Conservation (phyloP, 2,797 vertebrate species). For the Enteromius thamalakanensis region DNA sequence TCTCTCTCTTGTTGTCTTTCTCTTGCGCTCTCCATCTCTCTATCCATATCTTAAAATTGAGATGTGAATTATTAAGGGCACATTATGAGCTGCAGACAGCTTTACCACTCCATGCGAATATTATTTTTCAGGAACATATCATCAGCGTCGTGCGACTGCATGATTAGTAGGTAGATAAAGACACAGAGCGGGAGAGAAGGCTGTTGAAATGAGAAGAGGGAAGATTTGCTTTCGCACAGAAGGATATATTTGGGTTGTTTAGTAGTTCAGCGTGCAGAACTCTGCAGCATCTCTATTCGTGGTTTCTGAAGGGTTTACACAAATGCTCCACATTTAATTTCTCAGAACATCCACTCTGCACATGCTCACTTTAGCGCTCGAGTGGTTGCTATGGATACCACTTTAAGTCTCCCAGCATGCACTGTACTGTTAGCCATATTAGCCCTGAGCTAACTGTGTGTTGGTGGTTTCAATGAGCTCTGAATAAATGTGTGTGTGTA, state of each 20-base stretch:
- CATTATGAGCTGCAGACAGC: conserved; percentile 54
- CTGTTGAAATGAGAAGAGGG: not conserved
- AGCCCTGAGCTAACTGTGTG: conserved; percentile 48
- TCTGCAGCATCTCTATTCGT: conserved; percentile 1
- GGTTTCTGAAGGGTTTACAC: conserved; percentile 55
- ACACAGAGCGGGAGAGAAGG: not conserved
- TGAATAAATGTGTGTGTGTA: conserved; percentile 21
- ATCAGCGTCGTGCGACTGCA: not conserved
- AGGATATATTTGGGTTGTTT: not conserved
- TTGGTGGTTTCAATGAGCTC: conserved; percentile 16
- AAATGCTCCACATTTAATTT: conserved; percentile 70
- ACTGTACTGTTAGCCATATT: conserved; percentile 27
- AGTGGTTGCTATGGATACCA: conserved; percentile 55
- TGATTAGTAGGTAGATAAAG: not conserved
- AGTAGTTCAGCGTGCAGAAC: conserved; percentile 9
- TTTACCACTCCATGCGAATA: conserved; percentile 54
- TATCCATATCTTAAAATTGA: conserved; percentile 53
- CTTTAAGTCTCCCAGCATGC: conserved; percentile 45
- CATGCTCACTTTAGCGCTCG: conserved; percentile 40
- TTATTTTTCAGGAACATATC: conserved; percentile 56
- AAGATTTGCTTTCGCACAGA: not conserved
- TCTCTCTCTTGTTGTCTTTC: conserved; percentile 24
- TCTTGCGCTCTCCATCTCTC: conserved; percentile 14
- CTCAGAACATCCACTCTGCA: conserved; percentile 45
- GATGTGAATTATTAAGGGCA: conserved; percentile 64